Base-by-base conservation (phyloP, 2,888 invertebrate species). In the Tyria jacobaeae region DNA sequence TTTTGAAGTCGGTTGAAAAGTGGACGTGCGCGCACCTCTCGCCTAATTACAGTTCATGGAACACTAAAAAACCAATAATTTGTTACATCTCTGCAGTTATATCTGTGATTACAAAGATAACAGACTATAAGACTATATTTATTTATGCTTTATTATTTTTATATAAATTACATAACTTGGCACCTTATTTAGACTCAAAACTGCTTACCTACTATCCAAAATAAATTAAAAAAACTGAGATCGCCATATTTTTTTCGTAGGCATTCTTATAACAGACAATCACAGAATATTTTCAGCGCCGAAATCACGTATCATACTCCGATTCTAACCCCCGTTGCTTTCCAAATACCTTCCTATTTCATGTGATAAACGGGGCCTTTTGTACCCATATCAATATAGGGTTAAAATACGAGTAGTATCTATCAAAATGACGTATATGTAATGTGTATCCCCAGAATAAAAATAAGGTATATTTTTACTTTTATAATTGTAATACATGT, bases 331-430 rank as follows among this genome's bases (percentile, higher is more conserved):
- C 72, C 69, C 57, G 59, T 59, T 65, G 73, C 56, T 75, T 62
- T 57, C 60, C 64, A 71, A 75, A 75, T 75, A 75, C 69, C 69
- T 73, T 71, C 71, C 71, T 65, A 71, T 75, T 75, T 73, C 54
- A 64, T 59, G 67, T 75, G 67, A 75, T 75, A 75, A 72, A 75
- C 76, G 76, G 71, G 60, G 52, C 69, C 69, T 62, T 73, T 75
- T 75, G 76, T 75, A 67, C 71, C 73, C 69, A 60, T 73, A 73
- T 75, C 75, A 75, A 73, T 75, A 73, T 61, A 60, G 66, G 64
- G 71, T 67, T 75, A 71, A 75, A 75, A 71, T 75, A 75, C 75
- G 71, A 64, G 52, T 73, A 59, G 59, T 69, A 71, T 67, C 66
- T 75, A 71, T 75, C 76, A 75, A 60, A 50, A 64, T 75, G 75